These are phyloP conservation scores for Spisula subtruncata DNA, from an alignment of 2,888 invertebrate species.

Conservation along the genomic window DNA sequence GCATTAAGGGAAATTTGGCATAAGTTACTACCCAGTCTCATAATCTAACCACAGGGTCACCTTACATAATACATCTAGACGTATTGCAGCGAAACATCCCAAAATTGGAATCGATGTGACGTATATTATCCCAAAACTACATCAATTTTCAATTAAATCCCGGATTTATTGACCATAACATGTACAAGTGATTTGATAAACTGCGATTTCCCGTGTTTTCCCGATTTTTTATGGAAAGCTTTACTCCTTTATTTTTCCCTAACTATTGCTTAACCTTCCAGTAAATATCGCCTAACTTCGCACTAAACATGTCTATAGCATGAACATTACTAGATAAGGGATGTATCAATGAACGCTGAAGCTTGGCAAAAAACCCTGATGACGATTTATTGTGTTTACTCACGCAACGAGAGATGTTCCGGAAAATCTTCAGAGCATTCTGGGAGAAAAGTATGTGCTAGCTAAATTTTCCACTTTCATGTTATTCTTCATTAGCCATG, in stretches of 20 bases:
- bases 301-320: constrained; percentile 37
- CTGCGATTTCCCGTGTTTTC: constrained; percentile 46
- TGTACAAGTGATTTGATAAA: constrained; percentile 58
- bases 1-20: neutral
- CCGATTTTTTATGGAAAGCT: constrained; percentile 1
- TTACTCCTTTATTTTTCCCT: neutral
- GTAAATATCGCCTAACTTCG: constrained; percentile 28
- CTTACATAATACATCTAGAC: neutral
- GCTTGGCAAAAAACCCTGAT: neutral
- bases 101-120: constrained; percentile 14
- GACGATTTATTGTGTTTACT: constrained; percentile 17
- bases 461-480: constrained; percentile 21
- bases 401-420: constrained; percentile 25
- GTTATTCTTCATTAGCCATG: neutral
- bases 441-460: neutral
- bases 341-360: neutral
- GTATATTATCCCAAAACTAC: constrained; percentile 28
- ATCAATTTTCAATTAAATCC: constrained; percentile 47
- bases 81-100: neutral
- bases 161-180: constrained; percentile 43
- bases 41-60: neutral
- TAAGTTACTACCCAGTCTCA: neutral
- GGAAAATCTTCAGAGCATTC: constrained; percentile 12
- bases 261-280: constrained; percentile 16
- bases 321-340: constrained; percentile 28